Evolutionary conservation across 2,888 invertebrate genomes (phyloP).

Genomic region (Oxyteleia sp.): DNA sequence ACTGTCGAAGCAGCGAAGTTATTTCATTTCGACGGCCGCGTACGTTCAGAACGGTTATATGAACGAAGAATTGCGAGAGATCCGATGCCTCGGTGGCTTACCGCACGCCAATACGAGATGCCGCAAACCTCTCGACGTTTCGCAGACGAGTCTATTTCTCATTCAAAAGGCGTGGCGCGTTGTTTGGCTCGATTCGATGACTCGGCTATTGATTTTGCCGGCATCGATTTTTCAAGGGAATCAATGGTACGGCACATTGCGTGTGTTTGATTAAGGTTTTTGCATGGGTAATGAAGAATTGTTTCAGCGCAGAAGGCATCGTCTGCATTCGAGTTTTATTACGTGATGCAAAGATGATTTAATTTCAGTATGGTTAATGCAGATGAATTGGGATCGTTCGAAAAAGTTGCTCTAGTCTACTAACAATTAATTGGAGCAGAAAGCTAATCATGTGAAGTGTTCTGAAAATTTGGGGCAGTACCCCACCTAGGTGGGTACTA

Average conservation of each 20-base stretch:
- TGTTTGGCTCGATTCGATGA: slow-evolving; percentile 63
- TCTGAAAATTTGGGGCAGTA: no score
- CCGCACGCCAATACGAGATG: slow-evolving; percentile 47
- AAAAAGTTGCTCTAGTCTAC: no score
- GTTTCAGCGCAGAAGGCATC: slow-evolving; percentile 28
- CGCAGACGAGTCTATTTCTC: slow-evolving; percentile 69
- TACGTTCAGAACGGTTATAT: slow-evolving; percentile 46
- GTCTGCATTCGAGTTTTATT: slow-evolving; percentile 19
- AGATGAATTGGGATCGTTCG: slow-evolving; percentile 5
- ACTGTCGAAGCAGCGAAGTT: slow-evolving; percentile 56
- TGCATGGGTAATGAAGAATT: slow-evolving; percentile 46
- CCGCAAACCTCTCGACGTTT: slow-evolving; percentile 42
- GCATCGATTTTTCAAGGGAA: slow-evolving; percentile 53
- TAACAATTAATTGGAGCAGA: no score
- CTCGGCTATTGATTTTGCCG: slow-evolving; percentile 59
- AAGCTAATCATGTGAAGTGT: no score
- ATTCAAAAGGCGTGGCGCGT: slow-evolving; percentile 68
- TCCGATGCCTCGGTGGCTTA: slow-evolving; percentile 52
- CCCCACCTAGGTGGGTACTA: no score
- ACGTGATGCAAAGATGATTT: slow-evolving; percentile 32
- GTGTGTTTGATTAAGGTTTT: slow-evolving; percentile 55
- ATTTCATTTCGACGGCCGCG: slow-evolving; percentile 60
- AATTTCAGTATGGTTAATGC: slow-evolving; percentile 10
- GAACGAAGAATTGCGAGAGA: slow-evolving; percentile 56
- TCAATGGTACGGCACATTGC: slow-evolving; percentile 20